Percentiles rank a stretch among this genome's conserved stretches.
Conservation (phyloP, 2,888 invertebrate genomes). For the Diaphora mendica region DNA sequence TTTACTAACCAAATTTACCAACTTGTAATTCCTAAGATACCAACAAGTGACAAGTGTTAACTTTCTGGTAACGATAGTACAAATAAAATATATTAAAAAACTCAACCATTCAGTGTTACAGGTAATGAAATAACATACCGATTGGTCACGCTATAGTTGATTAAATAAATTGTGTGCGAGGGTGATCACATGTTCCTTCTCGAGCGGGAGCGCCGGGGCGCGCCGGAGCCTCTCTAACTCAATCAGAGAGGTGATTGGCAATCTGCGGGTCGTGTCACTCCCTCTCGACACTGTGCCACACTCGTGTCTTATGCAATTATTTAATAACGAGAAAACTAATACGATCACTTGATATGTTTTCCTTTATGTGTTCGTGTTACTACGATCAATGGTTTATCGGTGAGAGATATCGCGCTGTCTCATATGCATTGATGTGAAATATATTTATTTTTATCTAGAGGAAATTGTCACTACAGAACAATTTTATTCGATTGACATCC, state of each 20-base stretch:
- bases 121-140: constrained; percentile 26
- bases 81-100: background rate
- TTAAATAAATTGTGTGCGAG: constrained; percentile 37
- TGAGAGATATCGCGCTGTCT: background rate
- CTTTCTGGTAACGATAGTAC: background rate
- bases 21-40: background rate
- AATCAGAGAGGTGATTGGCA: constrained; percentile 61
- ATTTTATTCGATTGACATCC: background rate
- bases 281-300: constrained; percentile 21
- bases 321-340: constrained; percentile 13
- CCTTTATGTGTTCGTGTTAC: background rate
- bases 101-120: background rate
- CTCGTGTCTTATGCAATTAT: constrained; percentile 16
- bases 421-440: background rate
- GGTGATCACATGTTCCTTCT: constrained; percentile 28
- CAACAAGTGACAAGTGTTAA: too few relatives aligned
- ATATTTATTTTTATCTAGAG: too few relatives aligned
- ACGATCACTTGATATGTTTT: background rate
- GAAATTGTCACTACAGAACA: background rate
- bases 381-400: background rate
- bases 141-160: constrained; percentile 39
- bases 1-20: background rate
- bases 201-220: constrained; percentile 22
- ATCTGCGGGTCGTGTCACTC: constrained; percentile 47
- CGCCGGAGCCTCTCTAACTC: constrained; percentile 44